Conservation (phyloP, 1,140 invertebrate species). For the Bombus ignitus region DNA sequence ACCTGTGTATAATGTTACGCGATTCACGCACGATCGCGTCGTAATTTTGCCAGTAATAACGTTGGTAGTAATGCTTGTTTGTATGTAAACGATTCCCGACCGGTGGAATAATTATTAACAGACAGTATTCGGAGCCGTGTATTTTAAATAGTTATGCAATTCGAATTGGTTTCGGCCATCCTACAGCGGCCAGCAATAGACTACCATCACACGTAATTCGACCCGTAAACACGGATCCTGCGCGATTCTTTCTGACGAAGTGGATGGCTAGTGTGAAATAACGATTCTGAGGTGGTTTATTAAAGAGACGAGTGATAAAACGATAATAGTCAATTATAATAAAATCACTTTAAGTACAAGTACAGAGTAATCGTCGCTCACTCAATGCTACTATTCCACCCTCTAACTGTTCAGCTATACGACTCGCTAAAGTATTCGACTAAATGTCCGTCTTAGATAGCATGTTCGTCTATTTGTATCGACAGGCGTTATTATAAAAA, state of each 20-base stretch:
- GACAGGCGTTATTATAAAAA: no score
- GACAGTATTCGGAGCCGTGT: not conserved
- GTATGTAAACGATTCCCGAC: conserved; percentile 38
- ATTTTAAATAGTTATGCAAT: conserved; percentile 21
- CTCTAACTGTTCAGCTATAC: no score
- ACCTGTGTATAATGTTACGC: not conserved
- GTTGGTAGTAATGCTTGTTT: conserved; percentile 24
- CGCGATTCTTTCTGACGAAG: not conserved
- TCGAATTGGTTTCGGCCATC: not conserved
- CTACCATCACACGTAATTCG: not conserved
- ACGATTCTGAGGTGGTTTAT: not conserved
- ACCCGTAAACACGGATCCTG: not conserved
- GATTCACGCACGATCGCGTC: not conserved
- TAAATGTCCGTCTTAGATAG: no score
- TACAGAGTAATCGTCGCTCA: no score
- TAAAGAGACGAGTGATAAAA: no score
- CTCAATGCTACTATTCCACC: no score
- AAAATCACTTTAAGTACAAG: no score
- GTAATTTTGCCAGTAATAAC: conserved; percentile 28
- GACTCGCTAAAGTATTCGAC: no score
- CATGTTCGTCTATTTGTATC: no score
- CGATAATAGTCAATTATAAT: no score
- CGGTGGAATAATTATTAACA: conserved; percentile 45
- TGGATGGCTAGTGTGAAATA: not conserved
- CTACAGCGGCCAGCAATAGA: not conserved